These are phyloP conservation scores for Arnoldichthys spilopterus DNA, from an alignment of 2,797 vertebrate species.

Conservation along the genomic window DNA sequence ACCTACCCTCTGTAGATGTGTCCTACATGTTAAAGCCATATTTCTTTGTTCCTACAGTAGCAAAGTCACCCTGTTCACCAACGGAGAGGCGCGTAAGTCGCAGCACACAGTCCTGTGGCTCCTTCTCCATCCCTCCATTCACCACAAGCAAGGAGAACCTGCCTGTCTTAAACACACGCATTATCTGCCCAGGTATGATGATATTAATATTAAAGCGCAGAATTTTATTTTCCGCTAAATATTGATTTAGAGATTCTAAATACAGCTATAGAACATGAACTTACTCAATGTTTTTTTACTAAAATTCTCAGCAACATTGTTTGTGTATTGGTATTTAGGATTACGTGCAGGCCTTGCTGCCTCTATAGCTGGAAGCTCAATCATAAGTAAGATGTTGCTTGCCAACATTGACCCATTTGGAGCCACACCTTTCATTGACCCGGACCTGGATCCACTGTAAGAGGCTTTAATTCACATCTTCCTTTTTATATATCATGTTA, in stretches of 20 bases:
- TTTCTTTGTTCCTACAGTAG: constrained; percentile 64
- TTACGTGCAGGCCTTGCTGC: constrained; percentile 94
- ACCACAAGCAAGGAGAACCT: constrained; percentile 94
- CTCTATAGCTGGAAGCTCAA: constrained; percentile 97
- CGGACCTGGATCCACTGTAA: constrained; percentile 96
- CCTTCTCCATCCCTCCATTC: constrained; percentile 85
- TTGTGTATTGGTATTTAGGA: constrained; percentile 74
- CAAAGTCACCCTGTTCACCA: constrained; percentile 84
- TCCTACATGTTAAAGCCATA: constrained; percentile 24
- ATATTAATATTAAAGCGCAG: constrained; percentile 4
- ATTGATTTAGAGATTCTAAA: not conserved
- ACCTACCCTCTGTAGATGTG: not conserved
- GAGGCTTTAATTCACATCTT: constrained; percentile 56
- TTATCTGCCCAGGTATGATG: constrained; percentile 92
- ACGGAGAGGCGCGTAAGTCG: constrained; percentile 85
- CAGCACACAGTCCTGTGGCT: constrained; percentile 85
- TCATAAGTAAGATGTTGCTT: constrained; percentile 99
- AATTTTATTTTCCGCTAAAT: not conserved
- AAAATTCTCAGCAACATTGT: constrained; percentile 1
- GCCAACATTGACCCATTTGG: constrained; percentile 97
- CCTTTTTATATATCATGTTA: not conserved
- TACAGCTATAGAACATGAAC: not conserved
- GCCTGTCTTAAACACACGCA: constrained; percentile 96
- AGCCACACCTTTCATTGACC: constrained; percentile 96
- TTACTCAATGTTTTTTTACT: not conserved